These are phyloP conservation scores for Hydrophis major DNA, from an alignment of 2,797 vertebrate species.

Conservation along the genomic window DNA sequence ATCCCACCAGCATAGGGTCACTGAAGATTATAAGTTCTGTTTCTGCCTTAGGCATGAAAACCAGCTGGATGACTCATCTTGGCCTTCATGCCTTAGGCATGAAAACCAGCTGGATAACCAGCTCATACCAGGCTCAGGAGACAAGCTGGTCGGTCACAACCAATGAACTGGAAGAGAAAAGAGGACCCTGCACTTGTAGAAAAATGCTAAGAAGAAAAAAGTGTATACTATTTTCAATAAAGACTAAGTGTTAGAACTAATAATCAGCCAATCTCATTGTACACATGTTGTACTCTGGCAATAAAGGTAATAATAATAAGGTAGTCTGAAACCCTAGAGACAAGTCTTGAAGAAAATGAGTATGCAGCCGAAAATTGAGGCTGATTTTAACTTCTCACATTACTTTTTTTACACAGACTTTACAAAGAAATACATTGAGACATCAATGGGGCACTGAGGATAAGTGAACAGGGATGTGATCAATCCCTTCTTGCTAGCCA, in stretches of 20 bases:
- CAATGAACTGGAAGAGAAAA: not conserved
- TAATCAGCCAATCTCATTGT: too few species aligned
- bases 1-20: not conserved
- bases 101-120: too few species aligned
- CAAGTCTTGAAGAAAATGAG: not conserved
- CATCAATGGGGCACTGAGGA: not conserved
- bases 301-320: not conserved
- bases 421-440: not conserved
- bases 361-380: not conserved
- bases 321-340: not conserved
- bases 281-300: too few species aligned
- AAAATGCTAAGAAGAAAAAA: not conserved
- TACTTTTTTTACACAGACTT: not conserved
- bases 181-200: not conserved
- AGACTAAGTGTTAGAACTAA: too few species aligned
- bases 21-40: not conserved
- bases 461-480: not conserved
- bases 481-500: not conserved
- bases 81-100: too few species aligned
- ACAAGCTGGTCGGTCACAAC: too few species aligned
- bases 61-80: not conserved
- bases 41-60: not conserved
- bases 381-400: not conserved
- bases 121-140: too few species aligned
- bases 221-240: not conserved